Conservation (phyloP, 2,797 vertebrate genomes). For the Paramormyrops hopkinsi region DNA sequence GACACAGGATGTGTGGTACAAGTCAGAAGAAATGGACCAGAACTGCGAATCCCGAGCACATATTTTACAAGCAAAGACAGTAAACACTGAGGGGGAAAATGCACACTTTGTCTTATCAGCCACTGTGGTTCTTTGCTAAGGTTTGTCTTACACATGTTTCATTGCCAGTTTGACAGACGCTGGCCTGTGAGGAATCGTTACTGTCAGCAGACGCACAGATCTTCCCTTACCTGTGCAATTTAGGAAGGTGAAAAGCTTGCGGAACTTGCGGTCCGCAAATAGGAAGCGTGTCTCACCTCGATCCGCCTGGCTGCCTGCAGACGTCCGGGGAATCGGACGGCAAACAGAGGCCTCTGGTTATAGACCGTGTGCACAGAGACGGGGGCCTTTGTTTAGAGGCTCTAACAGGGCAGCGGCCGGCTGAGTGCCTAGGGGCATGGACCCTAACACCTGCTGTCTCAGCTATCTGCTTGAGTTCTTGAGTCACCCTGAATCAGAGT, state of each 20-base stretch:
- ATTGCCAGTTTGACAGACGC: not conserved
- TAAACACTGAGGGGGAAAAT: not conserved
- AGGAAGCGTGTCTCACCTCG: not conserved
- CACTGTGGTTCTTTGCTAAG: not conserved
- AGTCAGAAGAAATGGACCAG: not conserved
- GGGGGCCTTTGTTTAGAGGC: not conserved
- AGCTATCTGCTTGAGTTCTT: not conserved
- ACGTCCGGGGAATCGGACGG: not conserved
- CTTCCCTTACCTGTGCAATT: not conserved
- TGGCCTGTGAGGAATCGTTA: not conserved
- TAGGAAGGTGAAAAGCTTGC: not conserved
- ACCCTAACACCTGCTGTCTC: not conserved
- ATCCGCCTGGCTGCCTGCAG: not conserved
- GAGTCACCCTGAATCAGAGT: not conserved
- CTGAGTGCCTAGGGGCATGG: not conserved
- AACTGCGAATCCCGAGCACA: not conserved
- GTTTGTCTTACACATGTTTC: slow-evolving; percentile 9
- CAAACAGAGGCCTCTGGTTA: not conserved
- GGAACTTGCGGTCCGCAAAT: not conserved
- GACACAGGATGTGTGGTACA: not conserved
- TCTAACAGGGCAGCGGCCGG: not conserved
- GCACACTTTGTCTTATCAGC: not conserved
- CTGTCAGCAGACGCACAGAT: not conserved
- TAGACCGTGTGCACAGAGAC: not conserved
- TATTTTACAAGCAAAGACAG: not conserved